phyloP scores from a whole-genome alignment of 2,797 vertebrate genomes.

The Hyperoplus immaculatus region DNA sequence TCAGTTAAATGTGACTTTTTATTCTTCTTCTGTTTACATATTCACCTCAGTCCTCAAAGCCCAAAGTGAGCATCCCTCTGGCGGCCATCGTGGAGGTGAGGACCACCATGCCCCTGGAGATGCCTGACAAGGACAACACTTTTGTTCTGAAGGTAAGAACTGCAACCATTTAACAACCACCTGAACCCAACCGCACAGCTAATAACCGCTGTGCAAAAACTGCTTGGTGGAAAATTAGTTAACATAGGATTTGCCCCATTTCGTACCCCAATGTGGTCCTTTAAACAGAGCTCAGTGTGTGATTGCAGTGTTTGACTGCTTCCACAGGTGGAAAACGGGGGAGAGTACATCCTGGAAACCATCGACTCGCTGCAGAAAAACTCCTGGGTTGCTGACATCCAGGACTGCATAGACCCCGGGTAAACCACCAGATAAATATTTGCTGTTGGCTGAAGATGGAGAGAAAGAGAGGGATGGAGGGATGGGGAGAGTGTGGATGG shows the following conservation, averaged over 20 bases:
- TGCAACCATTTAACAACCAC: background rate
- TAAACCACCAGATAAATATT: slow-evolving; percentile 84
- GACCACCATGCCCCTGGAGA: slow-evolving; percentile 98
- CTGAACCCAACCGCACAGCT: background rate
- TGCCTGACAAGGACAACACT: slow-evolving; percentile 99
- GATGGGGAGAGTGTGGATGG: slow-evolving; percentile 21
- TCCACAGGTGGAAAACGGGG: slow-evolving; percentile 94
- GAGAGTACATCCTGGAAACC: slow-evolving; percentile 98
- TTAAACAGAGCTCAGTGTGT: slow-evolving; percentile 61
- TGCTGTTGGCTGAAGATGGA: slow-evolving; percentile 65
- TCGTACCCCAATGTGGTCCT: slow-evolving; percentile 10
- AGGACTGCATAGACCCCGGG: slow-evolving; percentile 98
- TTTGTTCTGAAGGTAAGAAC: slow-evolving; percentile 95
- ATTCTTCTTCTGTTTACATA: slow-evolving; percentile 17
- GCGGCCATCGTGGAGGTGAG: slow-evolving; percentile 96
- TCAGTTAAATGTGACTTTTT: slow-evolving; percentile 6
- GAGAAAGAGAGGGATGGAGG: slow-evolving; percentile 25
- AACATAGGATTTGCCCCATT: slow-evolving; percentile 6
- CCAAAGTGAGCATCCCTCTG: slow-evolving; percentile 95
- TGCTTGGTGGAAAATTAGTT: slow-evolving; percentile 18
- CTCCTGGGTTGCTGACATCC: slow-evolving; percentile 98
- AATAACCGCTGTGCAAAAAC: background rate
- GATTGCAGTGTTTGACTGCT: slow-evolving; percentile 60
- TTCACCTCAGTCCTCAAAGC: slow-evolving; percentile 91
- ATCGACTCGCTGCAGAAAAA: slow-evolving; percentile 99